Conservation (phyloP, 1,140 invertebrate species). For the Dendrolimus kikuchii region DNA sequence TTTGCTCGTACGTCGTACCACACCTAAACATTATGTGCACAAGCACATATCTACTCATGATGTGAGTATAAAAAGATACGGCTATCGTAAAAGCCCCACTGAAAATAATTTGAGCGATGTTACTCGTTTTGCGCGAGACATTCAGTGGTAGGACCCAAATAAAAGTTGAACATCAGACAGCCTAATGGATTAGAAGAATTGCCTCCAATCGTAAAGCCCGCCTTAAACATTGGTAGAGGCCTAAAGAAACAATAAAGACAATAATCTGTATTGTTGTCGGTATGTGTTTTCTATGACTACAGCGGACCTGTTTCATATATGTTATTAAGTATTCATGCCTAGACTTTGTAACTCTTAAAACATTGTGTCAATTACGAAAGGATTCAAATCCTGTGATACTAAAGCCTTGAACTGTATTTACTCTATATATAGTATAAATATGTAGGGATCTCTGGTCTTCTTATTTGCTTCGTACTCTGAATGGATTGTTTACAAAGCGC, state of each 20-base stretch:
- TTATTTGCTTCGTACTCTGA: too few relatives aligned
- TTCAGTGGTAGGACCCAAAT: slow-evolving; percentile 57
- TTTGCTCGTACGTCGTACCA: slow-evolving; percentile 46
- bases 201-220: slow-evolving; percentile 46
- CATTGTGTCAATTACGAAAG: slow-evolving; percentile 1
- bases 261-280: slow-evolving; percentile 33
- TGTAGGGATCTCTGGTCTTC: too few relatives aligned
- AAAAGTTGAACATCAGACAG: slow-evolving; percentile 60
- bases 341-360: slow-evolving; percentile 9
- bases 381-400: too few relatives aligned
- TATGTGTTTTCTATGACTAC: slow-evolving; percentile 33
- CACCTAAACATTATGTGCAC: slow-evolving; percentile 59
- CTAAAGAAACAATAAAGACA: slow-evolving; percentile 40
- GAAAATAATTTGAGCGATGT: slow-evolving; percentile 68
- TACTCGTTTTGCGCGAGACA: slow-evolving; percentile 61
- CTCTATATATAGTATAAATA: too few relatives aligned
- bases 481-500: too few relatives aligned
- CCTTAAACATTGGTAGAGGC: slow-evolving; percentile 31
- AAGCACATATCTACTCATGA: slow-evolving; percentile 54
- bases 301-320: slow-evolving; percentile 15
- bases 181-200: slow-evolving; percentile 68
- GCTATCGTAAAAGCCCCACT: slow-evolving; percentile 63
- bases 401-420: too few relatives aligned
- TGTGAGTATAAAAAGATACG: slow-evolving; percentile 68
- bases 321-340: slow-evolving; percentile 24